A percentile compares a stretch with the other conserved stretches of the same genome.
phyloP scores from a whole-genome alignment of 2,113 vertebrate genomes.

The Ondatra zibethicus region DNA sequence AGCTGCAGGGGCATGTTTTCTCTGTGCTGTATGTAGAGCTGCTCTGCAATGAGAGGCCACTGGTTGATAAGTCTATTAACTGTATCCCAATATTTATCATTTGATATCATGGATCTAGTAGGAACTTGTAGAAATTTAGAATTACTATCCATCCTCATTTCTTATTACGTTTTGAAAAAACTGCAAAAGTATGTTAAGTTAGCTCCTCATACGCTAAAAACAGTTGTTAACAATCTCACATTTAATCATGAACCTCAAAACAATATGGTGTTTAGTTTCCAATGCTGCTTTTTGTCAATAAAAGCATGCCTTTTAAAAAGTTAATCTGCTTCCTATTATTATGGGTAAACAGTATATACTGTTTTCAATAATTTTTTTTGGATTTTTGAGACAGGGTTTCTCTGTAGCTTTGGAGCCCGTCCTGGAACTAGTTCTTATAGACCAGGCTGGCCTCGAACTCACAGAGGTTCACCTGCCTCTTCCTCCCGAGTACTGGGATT shows the following conservation, averaged over 20 bases:
- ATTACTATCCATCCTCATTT: neutral
- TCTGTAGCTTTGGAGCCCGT: too few species aligned
- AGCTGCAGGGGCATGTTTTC: neutral
- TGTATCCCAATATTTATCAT: neutral
- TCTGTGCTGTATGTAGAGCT: neutral
- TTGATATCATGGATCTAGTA: neutral
- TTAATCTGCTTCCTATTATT: neutral
- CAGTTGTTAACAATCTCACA: neutral
- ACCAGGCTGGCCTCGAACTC: too few species aligned
- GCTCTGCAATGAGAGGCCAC: accelerated
- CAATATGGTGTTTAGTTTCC: neutral
- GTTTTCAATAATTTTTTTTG: neutral
- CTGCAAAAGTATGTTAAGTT: neutral
- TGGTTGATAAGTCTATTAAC: neutral
- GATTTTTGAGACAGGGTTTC: too few species aligned
- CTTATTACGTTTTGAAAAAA: neutral
- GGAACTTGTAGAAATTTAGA: neutral
- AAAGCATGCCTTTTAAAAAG: constrained; percentile 4
- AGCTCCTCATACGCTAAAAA: neutral
- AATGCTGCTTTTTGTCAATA: neutral
- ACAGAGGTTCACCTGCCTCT: too few species aligned
- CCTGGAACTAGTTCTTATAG: too few species aligned
- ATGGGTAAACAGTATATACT: neutral
- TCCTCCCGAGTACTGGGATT: too few species aligned
- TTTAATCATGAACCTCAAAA: neutral